A percentile compares a stretch with the other conserved stretches of the same genome.
Evolutionary conservation across 1,140 invertebrate species (phyloP).

Genomic region (Goniozus legneri): DNA sequence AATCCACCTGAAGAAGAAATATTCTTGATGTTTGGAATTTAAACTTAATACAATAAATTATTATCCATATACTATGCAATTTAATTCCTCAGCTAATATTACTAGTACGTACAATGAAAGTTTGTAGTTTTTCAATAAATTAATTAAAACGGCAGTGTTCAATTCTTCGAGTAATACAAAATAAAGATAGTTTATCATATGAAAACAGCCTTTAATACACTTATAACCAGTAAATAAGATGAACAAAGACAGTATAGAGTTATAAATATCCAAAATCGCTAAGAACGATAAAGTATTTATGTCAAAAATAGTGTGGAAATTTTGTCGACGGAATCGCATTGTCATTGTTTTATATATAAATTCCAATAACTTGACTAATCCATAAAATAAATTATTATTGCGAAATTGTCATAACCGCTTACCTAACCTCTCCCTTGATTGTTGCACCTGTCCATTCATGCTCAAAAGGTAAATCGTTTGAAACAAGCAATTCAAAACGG

Average conservation of each 20-base stretch:
- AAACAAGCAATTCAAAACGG: slow-evolving; percentile 3
- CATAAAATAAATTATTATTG: no score
- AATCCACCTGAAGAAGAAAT: neutral
- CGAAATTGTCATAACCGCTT: slow-evolving; percentile 20
- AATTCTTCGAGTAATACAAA: no score
- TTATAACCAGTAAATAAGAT: neutral
- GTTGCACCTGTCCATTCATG: slow-evolving; percentile 46
- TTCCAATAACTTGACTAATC: no score
- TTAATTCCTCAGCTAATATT: neutral
- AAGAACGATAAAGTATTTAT: no score
- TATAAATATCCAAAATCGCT: no score
- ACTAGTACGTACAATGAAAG: slow-evolving; percentile 1
- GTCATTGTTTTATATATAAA: no score
- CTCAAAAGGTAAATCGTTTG: slow-evolving; percentile 7
- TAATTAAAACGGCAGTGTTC: no score
- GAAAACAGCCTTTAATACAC: no score
- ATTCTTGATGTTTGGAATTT: neutral
- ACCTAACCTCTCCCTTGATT: slow-evolving; percentile 48
- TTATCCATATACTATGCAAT: neutral
- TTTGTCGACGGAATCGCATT: no score
- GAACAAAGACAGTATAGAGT: neutral
- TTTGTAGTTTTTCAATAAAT: no score
- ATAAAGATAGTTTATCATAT: no score
- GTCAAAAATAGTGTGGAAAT: no score
- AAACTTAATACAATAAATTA: slow-evolving; percentile 3